Percentiles rank a stretch among this genome's conserved stretches.
Evolutionary conservation across 1,140 invertebrate species (phyloP).

Genomic region (Solenopsis invicta): DNA sequence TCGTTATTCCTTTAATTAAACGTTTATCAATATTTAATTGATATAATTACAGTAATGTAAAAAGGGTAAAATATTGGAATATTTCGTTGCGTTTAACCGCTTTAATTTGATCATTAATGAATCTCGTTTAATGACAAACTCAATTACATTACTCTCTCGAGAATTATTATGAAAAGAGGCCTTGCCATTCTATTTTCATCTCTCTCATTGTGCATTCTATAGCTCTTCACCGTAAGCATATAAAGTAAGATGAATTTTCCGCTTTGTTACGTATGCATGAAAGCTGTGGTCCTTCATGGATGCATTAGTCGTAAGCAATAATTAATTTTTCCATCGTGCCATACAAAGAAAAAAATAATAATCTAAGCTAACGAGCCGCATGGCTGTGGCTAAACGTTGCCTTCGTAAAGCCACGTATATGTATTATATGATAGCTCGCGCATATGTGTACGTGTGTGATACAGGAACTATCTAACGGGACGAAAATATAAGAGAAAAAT

Average conservation of each 20-base stretch:
- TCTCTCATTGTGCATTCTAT: constrained; percentile 33
- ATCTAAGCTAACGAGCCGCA: constrained; percentile 46
- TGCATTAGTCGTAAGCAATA: constrained; percentile 57
- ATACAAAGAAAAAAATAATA: constrained; percentile 28
- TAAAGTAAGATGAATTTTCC: constrained; percentile 67
- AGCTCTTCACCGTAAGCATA: constrained; percentile 29
- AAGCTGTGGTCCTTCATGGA: constrained; percentile 46
- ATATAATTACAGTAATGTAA: not conserved
- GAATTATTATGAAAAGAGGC: constrained; percentile 18
- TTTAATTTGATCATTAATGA: not conserved
- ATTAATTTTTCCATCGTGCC: constrained; percentile 52
- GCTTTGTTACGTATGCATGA: constrained; percentile 69
- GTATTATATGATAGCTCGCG: not conserved
- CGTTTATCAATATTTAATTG: constrained; percentile 15
- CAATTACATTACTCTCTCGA: constrained; percentile 14
- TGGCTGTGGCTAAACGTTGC: not conserved
- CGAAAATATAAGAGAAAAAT: constrained; percentile 15
- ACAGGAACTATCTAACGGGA: constrained; percentile 3
- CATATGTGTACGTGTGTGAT: too few species aligned
- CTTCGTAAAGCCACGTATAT: not conserved
- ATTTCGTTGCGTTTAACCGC: not conserved
- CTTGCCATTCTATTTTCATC: constrained; percentile 44
- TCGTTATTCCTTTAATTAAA: constrained; percentile 6
- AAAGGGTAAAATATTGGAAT: constrained; percentile 14
- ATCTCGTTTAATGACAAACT: not conserved